Evolutionary conservation across 2,113 vertebrate species (phyloP), one percentile per base, ranked within the genome.

Genomic region (Petrocephalus microphthalmus): DNA sequence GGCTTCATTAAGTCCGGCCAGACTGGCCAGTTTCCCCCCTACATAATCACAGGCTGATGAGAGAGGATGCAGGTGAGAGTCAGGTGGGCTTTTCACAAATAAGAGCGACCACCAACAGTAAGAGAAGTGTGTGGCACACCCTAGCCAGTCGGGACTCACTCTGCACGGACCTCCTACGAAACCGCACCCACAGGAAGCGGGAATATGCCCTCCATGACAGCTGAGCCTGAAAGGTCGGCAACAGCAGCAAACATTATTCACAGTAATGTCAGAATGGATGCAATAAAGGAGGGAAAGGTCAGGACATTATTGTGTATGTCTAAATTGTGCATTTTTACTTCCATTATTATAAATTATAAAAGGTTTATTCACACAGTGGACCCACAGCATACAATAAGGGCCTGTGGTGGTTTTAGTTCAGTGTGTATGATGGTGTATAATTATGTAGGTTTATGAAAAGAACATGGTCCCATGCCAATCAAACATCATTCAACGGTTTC

Each of bases 21-120:
- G 87, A 20, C 45, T 82, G 56, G 95, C 94, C 17, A 96, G 89
- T 87, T 91, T 93, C 53, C 89, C 94, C 57, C 95, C 95, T 8
- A 96, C 91, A 83, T 94, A 95, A 87, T 97, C 96, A 90, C 95
- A 96, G 20, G 91, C 95, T 97, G 52, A 25, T 89, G 86, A 82
- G 33, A 82, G 71, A 90, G 33, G 67, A 64, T 91, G 0, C 1
- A 85, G 25, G 10, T 82, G 2, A 87, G 64, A 57, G 7, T 47
- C 4, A 29, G 33, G 37, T 13, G 37, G 2, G 37, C 51, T 84
- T 83, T 49, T 49, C 49, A 84, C 49, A n/a, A 25, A 51, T 5
- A 52, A 84, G 2, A 25, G n/a, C 45, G 17, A 25, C 82, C 25
- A 11, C 45, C 22, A 51, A 13, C 15, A 47, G 49, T 84, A n/a